These are phyloP conservation scores for Heliconius charithonia DNA, from an alignment of 2,888 invertebrate species.

Conservation along the genomic window DNA sequence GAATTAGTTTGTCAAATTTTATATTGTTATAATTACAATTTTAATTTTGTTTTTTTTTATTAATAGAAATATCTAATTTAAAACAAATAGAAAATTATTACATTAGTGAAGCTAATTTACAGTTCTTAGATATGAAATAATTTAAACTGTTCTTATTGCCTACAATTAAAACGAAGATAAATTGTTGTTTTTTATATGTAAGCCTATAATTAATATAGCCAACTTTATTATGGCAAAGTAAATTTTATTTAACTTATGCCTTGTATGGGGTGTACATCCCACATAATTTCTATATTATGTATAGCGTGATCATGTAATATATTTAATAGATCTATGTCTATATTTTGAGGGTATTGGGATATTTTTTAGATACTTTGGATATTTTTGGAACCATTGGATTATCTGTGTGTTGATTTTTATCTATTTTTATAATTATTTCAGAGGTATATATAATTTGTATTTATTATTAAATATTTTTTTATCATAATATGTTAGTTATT, in stretches of 20 bases:
- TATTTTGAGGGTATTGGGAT: background rate
- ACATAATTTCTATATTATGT: background rate
- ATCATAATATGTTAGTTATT: too few relatives aligned
- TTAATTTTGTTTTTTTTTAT: background rate
- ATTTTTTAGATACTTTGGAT: too few relatives aligned
- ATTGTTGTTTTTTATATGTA: background rate
- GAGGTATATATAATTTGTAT: background rate
- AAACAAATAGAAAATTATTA: constrained; percentile 3
- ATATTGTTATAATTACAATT: background rate
- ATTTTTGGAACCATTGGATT: background rate
- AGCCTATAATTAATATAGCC: background rate
- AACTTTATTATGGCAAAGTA: background rate
- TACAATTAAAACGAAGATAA: background rate
- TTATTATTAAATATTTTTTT: background rate
- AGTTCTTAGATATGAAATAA: background rate
- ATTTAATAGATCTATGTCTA: background rate
- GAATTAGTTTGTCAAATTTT: background rate
- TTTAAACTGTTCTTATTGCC: background rate
- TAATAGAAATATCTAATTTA: constrained; percentile 5
- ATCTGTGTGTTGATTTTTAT: background rate
- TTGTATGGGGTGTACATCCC: background rate
- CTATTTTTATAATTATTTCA: background rate
- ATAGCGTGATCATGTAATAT: background rate
- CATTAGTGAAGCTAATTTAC: background rate
- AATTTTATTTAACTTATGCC: background rate